Evolutionary conservation across 2,797 vertebrate species (phyloP), one percentile per base, ranked within the genome.

Genomic region (Ctenopoma kingsleyae): DNA sequence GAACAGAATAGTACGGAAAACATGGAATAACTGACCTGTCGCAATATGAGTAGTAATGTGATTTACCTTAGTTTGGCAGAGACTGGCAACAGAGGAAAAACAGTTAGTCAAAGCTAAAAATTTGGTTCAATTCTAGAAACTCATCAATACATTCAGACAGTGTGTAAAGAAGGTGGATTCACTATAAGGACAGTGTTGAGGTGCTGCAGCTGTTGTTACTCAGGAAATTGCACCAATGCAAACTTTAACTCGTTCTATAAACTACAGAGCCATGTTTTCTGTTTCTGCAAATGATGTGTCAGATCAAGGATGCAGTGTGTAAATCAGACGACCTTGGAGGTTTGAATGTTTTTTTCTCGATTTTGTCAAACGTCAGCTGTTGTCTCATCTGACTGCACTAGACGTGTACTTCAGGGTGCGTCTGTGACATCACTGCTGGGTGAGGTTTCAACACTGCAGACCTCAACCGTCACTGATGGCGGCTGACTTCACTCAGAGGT

Each of bases 1-100:
- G 20, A 77, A 68, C 22, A 17, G 27, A 67, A 43, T 8, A 52
- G 56, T 54, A 52, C 46, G 53, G 65, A 87, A 76, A 90, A 90
- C 82, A 82, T 84, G 86, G 84, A 91, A 87, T 55, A 83, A 87
- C 65, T 72, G 74, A 89, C 76, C 40, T 23, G 30, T 19, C 8
- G 44, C 19, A 47, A 12, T 22, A 20, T 19, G 9, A 44, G 8
- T 8, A 43, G 41, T 17, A 19, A 19, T 8, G 41, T 19, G 43
- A n/a, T 46, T 41, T 40, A 40, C 11, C 38, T 19, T 19, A 46
- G n/a, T 19, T 17, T 19, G 8, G 17, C n/a, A 19, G n/a, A 44
- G 16, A 19, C 22, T 50, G 15, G n/a, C 50, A 61, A 52, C 1
- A 9, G 1, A 7, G 2, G 15, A 50, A 36, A 43, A 17, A 8